Evolutionary conservation across 2,888 invertebrate species (phyloP), one percentile per base, ranked within the genome.

Genomic region (Xylophagus ater): DNA sequence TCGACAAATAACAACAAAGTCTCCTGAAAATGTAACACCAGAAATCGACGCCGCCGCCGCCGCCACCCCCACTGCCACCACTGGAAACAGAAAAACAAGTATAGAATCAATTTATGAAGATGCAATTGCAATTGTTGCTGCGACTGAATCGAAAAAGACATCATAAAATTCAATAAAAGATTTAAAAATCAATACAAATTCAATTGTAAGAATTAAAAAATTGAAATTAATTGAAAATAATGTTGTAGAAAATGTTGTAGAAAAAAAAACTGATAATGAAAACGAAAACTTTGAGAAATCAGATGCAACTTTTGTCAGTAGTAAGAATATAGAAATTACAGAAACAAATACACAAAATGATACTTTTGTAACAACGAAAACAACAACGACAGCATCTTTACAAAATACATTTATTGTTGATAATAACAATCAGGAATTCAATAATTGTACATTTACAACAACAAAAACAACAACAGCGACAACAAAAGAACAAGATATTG

Each of bases 41-140:
- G 48, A 49, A 15, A 46, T 60, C 2, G 43, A 60, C 0, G 51
- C 57, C 3, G 56, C 58, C 2, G 59, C 60, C 12, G 57, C 59
- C 17, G 57, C 48, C 41, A 36, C 25, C 2, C 43, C 23, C 37
- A 8, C 40, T 45, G 18, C 30, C 41, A 4, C 42, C 43, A 8
- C 23, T 33, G 21, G 9, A 20, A 41, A 43, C 19, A 33, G 15
- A 5, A 43, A 48, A 21, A 32, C 26, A 23, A 50, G 53, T 10
- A 33, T 49, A n/a, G 48, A 48, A 2, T 65, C 67, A 4, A 53
- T 64, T 7, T 68, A 67, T 43, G 66, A 67, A 47, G 68, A 69
- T 52, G 68, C 68, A 1, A 44, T 62, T n/a, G 51, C 42, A 5
- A 42, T 37, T n/a, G 20, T 21, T 32, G 10, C n/a, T 12, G n/a